These are phyloP conservation scores for Drosophila malerkotliana DNA, from an alignment of 1,140 invertebrate genomes.

Conservation along the genomic window DNA sequence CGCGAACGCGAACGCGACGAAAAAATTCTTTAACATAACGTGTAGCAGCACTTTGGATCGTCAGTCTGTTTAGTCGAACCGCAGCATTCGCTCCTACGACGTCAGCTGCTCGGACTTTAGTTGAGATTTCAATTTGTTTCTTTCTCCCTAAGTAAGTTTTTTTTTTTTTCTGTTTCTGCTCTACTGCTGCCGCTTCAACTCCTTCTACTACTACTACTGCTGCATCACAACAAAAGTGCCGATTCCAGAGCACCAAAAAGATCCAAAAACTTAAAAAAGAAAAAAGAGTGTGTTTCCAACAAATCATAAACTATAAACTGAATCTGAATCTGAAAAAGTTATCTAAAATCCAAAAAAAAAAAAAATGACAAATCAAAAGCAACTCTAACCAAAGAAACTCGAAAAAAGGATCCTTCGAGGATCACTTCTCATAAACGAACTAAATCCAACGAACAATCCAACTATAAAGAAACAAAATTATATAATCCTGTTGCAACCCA, in stretches of 20 bases:
- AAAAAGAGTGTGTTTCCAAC: slow-evolving; percentile 31
- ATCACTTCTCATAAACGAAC: slow-evolving; percentile 1
- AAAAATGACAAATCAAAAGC: background rate
- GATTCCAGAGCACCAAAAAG: background rate
- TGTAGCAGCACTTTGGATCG: slow-evolving; percentile 83
- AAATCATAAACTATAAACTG: slow-evolving; percentile 10
- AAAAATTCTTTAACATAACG: slow-evolving; percentile 84
- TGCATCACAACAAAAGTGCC: slow-evolving; percentile 21
- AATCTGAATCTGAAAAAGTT: slow-evolving; percentile 18
- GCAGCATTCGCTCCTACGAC: slow-evolving; percentile 84
- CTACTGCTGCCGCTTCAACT: slow-evolving; percentile 47
- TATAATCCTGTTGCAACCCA: slow-evolving; percentile 49
- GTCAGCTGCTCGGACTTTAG: slow-evolving; percentile 84
- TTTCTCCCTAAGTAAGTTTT: slow-evolving; percentile 84
- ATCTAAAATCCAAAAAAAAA: background rate
- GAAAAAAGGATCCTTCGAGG: slow-evolving; percentile 14
- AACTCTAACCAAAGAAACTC: slow-evolving; percentile 8
- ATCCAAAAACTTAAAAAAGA: slow-evolving; percentile 12
- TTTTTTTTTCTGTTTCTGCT: slow-evolving; percentile 51
- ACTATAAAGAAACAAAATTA: slow-evolving; percentile 39
- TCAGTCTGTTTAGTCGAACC: slow-evolving; percentile 84
- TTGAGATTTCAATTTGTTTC: slow-evolving; percentile 84
- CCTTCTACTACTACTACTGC: slow-evolving; percentile 28
- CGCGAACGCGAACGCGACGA: slow-evolving; percentile 72
- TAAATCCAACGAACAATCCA: slow-evolving; percentile 23